phyloP scores from a whole-genome alignment of 2,797 vertebrate species.

The Propithecus deckenii region DNA sequence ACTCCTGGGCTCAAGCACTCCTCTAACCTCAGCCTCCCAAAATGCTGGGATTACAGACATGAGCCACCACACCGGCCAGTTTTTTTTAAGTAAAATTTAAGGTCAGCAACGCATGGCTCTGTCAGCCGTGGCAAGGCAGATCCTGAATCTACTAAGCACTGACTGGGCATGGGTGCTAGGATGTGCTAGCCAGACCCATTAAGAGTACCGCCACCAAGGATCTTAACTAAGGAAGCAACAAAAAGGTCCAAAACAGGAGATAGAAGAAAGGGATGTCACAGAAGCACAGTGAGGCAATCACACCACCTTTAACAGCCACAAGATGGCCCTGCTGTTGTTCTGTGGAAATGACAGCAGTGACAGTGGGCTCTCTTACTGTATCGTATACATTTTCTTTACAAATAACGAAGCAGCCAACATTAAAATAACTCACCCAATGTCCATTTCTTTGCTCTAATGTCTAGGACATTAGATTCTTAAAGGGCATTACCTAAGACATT shows the following conservation, averaged over 20 bases:
- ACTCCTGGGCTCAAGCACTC: too few species aligned
- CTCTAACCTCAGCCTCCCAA: too few species aligned
- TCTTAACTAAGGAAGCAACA: background rate
- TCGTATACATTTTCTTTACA: background rate
- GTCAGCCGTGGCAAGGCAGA: background rate
- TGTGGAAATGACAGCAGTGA: background rate
- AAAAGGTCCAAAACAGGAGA: background rate
- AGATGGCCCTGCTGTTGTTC: background rate
- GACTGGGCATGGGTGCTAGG: background rate
- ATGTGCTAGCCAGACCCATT: background rate
- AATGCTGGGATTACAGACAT: background rate
- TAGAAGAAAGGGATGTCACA: background rate
- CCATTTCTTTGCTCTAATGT: conserved; percentile 47
- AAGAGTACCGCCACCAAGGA: background rate
- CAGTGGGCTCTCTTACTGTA: background rate
- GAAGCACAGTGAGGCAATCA: background rate
- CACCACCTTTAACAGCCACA: background rate
- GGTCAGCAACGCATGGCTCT: background rate
- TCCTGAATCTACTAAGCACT: background rate
- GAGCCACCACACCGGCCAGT: background rate
- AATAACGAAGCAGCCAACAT: conserved; percentile 26
- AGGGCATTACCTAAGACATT: background rate
- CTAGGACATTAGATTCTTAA: background rate
- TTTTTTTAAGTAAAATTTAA: conserved; percentile 33
- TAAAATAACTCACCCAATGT: background rate